Evolutionary conservation across 2,113 vertebrate genomes (phyloP).

Genomic region (Furnarius figulus): DNA sequence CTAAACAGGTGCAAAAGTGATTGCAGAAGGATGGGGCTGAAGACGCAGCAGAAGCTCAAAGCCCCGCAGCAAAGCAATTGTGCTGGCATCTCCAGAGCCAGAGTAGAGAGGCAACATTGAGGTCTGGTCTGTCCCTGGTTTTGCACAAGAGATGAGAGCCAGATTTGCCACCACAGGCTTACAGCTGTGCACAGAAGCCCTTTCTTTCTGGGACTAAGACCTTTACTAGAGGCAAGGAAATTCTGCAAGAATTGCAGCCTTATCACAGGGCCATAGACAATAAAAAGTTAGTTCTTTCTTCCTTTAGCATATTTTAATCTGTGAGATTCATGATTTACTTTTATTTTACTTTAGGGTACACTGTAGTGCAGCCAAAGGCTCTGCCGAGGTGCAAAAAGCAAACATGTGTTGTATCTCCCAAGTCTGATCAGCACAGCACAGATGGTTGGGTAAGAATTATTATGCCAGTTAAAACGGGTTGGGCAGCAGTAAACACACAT

Average conservation of each 20-base stretch:
- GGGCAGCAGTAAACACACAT: background rate
- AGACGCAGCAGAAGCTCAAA: background rate
- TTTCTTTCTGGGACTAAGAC: background rate
- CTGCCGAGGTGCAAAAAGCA: background rate
- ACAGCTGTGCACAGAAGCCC: rapidly evolving
- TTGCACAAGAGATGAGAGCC: background rate
- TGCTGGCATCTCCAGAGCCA: background rate
- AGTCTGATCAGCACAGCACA: background rate
- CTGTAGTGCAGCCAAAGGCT: background rate
- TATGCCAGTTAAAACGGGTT: background rate
- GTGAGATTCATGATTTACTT: background rate
- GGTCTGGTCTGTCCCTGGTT: background rate
- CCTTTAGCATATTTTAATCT: background rate
- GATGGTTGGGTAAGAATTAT: background rate
- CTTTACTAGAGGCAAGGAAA: background rate
- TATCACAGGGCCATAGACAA: background rate
- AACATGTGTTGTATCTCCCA: background rate
- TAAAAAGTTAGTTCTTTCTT: background rate
- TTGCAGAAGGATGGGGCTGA: background rate
- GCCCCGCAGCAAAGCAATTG: background rate
- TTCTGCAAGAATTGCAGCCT: background rate
- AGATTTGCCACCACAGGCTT: background rate
- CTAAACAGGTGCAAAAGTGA: background rate
- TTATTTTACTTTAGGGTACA: background rate
- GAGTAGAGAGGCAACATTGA: rapidly evolving